Conservation (phyloP, 2,888 invertebrate species). For the Hoplodrina blanda region DNA sequence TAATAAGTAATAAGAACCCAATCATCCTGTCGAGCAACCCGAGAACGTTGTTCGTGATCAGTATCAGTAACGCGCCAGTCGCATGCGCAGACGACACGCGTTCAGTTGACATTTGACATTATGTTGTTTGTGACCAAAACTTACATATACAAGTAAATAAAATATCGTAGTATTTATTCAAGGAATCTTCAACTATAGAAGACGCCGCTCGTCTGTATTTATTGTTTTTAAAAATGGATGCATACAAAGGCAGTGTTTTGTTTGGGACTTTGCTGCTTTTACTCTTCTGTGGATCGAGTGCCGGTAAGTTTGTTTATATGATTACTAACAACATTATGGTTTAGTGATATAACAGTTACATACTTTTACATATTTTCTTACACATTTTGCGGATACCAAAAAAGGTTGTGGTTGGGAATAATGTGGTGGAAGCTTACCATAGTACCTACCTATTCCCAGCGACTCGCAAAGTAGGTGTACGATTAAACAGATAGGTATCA, state of each 20-base stretch:
- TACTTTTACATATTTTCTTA: too few species aligned
- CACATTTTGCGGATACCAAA: too few species aligned
- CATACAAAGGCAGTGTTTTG: conserved; percentile 8
- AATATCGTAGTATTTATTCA: conserved; percentile 3
- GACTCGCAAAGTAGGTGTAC: too few species aligned
- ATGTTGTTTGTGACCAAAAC: conserved; percentile 9
- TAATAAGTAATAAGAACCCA: neutral
- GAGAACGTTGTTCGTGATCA: conserved; percentile 35
- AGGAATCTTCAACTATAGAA: neutral
- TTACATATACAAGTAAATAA: neutral
- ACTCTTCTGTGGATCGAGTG: conserved; percentile 9
- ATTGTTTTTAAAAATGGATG: conserved; percentile 13
- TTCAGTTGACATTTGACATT: conserved; percentile 23
- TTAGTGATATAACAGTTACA: neutral
- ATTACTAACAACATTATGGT: neutral
- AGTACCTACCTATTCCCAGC: too few species aligned
- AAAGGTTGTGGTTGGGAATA: too few species aligned
- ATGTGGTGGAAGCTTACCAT: too few species aligned
- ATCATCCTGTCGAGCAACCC: conserved; percentile 28
- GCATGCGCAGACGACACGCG: neutral
- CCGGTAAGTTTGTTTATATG: conserved; percentile 34
- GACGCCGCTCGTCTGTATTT: neutral
- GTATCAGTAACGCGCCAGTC: conserved; percentile 10
- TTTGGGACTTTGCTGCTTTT: conserved; percentile 13
- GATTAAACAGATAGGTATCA: too few species aligned